Base-by-base conservation (phyloP, 2,888 invertebrate genomes). In the Morpho achilles region DNA sequence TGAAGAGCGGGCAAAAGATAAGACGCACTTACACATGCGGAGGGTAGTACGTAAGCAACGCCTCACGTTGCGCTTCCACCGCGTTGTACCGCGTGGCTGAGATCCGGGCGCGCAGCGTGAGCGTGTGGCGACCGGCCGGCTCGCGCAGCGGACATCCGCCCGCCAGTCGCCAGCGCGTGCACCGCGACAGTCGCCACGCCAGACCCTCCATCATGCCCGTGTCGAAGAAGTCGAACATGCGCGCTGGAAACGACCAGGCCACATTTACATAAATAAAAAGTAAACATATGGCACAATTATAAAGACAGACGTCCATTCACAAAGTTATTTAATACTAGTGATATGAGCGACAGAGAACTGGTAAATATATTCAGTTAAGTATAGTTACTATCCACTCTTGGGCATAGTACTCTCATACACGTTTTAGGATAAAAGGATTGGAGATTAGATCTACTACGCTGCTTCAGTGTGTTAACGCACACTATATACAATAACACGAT, bases 141-240 rank as follows among this genome's bases (percentile, higher is more conserved):
- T 86, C 87, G 53, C 77, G 79, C 68, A 84, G 77, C 62, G 80
- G 82, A 8, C 83, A 81, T 32, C 70, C 72, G 67, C 85, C 95
- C 92, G 74, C 94, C 88, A 75, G 70, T 86, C 93, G 77, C 94
- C 93, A 73, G 87, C 93, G 68, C 8, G 95, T 91, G 64, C 91
- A 80, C 63, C 94, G 93, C 56, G 94, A 84, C 68, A 98, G 87
- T 63, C 96, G 94, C 87, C 97, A 95, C 80, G 96, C 95, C 47
- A 98, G 92, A 0, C 96, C 95, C 84, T 98, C 97, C 98, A 98
- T 98, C 66, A 96, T 95, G 54, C 98, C 96, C 66, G 94, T 90
- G 89, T 98, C 98, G 87, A 98, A 96, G 91, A 96, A 98, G 87
- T 98, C 98, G 80, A 97, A 97, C 92, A 96, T 95, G 70, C 97